Conservation (phyloP, 2,888 invertebrate species). For the Corbicula japonica region DNA sequence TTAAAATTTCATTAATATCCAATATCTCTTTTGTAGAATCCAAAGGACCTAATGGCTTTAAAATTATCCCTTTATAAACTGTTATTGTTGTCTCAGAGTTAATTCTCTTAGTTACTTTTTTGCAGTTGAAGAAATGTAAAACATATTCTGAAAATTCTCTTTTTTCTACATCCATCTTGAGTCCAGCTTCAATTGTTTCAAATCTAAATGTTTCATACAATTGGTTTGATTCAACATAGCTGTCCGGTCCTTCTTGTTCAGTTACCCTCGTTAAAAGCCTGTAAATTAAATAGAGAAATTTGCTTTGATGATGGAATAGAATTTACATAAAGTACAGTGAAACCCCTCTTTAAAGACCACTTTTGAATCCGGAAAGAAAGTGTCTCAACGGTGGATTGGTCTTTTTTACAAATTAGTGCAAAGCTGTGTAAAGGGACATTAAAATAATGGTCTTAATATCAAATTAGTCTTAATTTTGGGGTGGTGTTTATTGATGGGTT, state of each 20-base stretch:
- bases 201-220: slow-evolving; percentile 8
- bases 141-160: slow-evolving; percentile 10
- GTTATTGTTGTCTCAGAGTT: background rate
- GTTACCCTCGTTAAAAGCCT: slow-evolving; percentile 1
- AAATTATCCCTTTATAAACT: background rate
- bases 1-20: background rate
- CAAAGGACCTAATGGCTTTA: background rate
- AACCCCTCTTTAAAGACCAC: too few relatives aligned
- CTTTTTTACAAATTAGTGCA: too few relatives aligned
- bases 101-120: background rate
- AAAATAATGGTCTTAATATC: too few relatives aligned
- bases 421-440: too few relatives aligned
- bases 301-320: too few relatives aligned
- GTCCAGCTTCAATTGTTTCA: slow-evolving; percentile 11
- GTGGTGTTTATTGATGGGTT: too few relatives aligned
- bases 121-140: slow-evolving; percentile 1
- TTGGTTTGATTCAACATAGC: background rate
- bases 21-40: background rate
- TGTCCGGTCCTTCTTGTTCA: background rate
- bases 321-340: too few relatives aligned
- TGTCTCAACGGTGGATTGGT: too few relatives aligned
- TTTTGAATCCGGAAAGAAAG: too few relatives aligned
- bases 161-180: background rate
- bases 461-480: too few relatives aligned
- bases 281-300: too few relatives aligned